Evolutionary conservation across 92 coral and sea anemone species (phyloP), one percentile per base, ranked within the genome.

Genomic region (Metridium senile): DNA sequence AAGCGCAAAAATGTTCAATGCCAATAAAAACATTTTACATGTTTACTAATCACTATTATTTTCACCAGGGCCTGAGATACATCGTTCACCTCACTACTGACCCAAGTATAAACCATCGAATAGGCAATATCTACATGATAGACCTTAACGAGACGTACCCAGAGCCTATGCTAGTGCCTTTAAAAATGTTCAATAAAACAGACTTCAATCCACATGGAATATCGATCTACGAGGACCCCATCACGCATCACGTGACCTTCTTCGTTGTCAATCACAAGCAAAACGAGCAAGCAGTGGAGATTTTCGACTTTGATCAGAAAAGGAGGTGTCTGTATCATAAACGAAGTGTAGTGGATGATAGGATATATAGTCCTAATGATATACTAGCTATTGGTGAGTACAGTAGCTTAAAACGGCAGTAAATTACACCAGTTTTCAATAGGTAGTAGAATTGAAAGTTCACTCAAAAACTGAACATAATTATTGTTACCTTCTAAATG

Each of bases 181-280:
- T 91, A 27, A 84, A 79, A 51, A 54, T 72, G 64, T 94, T 91
- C 68, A 81, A 91, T 62, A 79, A 86, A 71, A 81, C 90, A 21
- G 91, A 86, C 65, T 91, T 94, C 75, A 89, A 81, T 68, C 98
- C 98, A 18, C 97, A 82, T 43, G 98, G 98, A 28, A 79, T 94
- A 66, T 84, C 89, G 65, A 68, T 91, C 56, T 88, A 91, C 73
- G 85, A 70, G 66, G 94, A 94, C 57, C 84, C 88, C 23, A 61
- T 49, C 45, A 72, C 97, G 18, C 82, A 85, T 1, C 78, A 34
- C 68, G 78, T 86, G 18, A 83, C 88, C 0, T 76, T 94, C 61
- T 94, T 91, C 49, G 98, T 94, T 10, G 77, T 94, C 34, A 94
- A 94, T 53, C 98, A 86, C 72, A 84, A 74, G 28, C 71, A 57